These are phyloP conservation scores for Antrozous pallidus DNA, from an alignment of 2,797 vertebrate genomes.

Conservation along the genomic window DNA sequence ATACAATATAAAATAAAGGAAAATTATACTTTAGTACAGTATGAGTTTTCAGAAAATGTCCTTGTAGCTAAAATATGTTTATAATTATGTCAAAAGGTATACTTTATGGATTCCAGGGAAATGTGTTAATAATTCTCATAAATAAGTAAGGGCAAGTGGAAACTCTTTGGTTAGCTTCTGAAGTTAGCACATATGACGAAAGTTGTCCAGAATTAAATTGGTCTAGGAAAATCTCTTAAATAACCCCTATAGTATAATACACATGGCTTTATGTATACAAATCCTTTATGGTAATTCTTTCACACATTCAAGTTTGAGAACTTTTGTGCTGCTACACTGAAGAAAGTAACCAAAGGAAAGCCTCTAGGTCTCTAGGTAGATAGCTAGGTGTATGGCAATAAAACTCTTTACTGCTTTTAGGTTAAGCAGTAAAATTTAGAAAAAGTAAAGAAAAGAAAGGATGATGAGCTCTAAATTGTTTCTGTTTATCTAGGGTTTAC, in stretches of 20 bases:
- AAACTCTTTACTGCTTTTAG: not conserved
- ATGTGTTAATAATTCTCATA: conserved; percentile 41
- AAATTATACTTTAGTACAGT: not conserved
- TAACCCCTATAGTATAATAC: not conserved
- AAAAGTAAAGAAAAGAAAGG: not conserved
- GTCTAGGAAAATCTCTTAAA: not conserved
- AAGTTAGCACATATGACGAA: not conserved
- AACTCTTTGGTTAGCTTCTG: not conserved
- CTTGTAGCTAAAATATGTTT: not conserved
- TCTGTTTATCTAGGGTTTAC: not conserved
- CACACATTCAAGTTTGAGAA: not conserved
- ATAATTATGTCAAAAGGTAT: not conserved
- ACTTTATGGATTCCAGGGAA: conserved; percentile 11
- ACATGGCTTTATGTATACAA: not conserved
- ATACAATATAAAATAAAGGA: not conserved
- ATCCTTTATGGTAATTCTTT: not conserved
- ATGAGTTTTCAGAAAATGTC: not conserved
- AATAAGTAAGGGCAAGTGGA: not conserved
- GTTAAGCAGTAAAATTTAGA: not conserved
- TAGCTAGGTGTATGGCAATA: not conserved
- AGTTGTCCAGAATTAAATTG: conserved; percentile 16
- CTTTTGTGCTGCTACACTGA: not conserved
- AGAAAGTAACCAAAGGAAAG: not conserved
- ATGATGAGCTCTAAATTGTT: not conserved
- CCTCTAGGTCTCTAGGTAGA: accelerated